Conservation (phyloP, 30 jellyfish, hydroid and myxozoan genomes). For the Aurelia coerulea region DNA sequence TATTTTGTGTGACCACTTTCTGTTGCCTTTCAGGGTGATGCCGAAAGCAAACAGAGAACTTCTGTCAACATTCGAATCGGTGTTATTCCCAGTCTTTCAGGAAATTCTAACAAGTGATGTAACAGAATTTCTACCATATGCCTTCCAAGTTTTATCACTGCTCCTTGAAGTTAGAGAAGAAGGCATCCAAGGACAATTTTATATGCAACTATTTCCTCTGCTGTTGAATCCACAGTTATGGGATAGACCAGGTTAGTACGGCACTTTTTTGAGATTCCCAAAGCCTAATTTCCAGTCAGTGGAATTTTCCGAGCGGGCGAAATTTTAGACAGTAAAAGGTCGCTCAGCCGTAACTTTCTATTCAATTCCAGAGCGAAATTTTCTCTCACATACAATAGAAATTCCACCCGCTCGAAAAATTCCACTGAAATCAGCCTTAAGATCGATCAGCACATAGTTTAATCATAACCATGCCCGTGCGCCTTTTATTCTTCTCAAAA, state of each 20-base stretch:
- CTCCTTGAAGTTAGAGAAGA: constrained; percentile 91
- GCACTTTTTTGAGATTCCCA: neutral
- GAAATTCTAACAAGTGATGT: constrained; percentile 82
- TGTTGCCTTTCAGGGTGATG: constrained; percentile 66
- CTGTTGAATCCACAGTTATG: constrained; percentile 92
- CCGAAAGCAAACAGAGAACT: constrained; percentile 68
- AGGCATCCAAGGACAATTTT: constrained; percentile 94
- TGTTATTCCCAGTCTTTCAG: constrained; percentile 85
- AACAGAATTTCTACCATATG: constrained; percentile 94
- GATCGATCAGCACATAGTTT: no score
- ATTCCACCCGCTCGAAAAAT: no score
- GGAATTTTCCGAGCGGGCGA: no score
- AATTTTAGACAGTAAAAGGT: no score
- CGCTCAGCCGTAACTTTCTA: no score
- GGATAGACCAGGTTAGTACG: constrained; percentile 91
- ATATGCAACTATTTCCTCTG: constrained; percentile 91
- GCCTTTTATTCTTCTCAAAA: no score
- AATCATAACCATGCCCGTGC: no score
- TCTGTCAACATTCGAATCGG: constrained; percentile 70
- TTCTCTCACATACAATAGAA: neutral
- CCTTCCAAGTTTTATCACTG: constrained; percentile 94
- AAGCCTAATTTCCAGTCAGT: no score
- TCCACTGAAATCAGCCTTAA: no score
- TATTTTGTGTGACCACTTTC: no score
- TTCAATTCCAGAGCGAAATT: no score